Evolutionary conservation across 2,797 vertebrate genomes (phyloP).

Genomic region (Parauchenoglanis ngamensis): DNA sequence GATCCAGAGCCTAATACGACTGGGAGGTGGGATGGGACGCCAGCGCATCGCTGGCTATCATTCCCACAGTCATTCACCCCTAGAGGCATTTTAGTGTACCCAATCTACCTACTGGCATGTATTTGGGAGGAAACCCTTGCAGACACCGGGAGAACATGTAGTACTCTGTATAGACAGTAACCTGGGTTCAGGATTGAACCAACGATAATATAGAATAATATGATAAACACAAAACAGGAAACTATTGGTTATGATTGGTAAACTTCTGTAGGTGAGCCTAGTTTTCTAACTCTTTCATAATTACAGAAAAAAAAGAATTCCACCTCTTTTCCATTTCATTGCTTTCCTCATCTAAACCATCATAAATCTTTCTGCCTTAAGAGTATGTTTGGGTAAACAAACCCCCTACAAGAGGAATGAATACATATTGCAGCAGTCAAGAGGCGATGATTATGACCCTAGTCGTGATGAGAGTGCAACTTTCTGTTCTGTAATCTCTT

Average conservation of each 20-base stretch:
- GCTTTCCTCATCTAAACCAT: not conserved
- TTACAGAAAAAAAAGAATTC: not conserved
- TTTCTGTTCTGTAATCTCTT: not conserved
- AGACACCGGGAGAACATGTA: not conserved
- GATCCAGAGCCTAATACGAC: not conserved
- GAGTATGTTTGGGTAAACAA: not conserved
- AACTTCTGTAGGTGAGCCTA: not conserved
- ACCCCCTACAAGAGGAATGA: not conserved
- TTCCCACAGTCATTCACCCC: not conserved
- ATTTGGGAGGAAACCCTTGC: not conserved
- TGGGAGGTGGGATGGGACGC: not conserved
- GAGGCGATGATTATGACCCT: not conserved
- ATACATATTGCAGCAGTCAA: not conserved
- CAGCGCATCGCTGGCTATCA: not conserved
- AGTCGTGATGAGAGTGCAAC: constrained; percentile 41
- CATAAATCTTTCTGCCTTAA: not conserved
- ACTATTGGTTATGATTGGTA: not conserved
- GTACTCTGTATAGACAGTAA: not conserved
- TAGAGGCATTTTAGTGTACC: too few relatives aligned
- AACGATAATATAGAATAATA: not conserved
- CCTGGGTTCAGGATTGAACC: not conserved
- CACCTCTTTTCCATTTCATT: not conserved
- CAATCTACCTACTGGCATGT: not conserved
- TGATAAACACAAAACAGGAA: not conserved
- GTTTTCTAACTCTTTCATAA: not conserved